A percentile compares a stretch with the other conserved stretches of the same genome.
phyloP scores from a whole-genome alignment of 1,140 invertebrate genomes.

The Bombus breviceps region DNA sequence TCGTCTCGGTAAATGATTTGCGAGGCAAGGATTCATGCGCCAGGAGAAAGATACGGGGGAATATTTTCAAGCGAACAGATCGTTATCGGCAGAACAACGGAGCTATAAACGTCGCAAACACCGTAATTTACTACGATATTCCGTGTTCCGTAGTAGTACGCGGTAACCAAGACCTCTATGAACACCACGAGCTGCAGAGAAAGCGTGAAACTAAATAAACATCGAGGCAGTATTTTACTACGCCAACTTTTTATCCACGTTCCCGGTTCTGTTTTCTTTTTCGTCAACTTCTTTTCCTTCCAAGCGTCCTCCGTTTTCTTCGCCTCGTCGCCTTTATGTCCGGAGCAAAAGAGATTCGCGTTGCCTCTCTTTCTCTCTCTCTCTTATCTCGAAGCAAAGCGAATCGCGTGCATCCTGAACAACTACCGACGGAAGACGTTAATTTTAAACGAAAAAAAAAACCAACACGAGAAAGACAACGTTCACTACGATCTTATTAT shows the following conservation, averaged over 20 bases:
- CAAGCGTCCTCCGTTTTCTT: not conserved
- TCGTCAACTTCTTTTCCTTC: not conserved
- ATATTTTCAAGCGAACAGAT: slow-evolving; percentile 54
- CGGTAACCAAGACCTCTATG: slow-evolving; percentile 16
- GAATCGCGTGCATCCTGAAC: not conserved
- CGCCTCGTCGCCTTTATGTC: not conserved
- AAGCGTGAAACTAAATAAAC: slow-evolving; percentile 43
- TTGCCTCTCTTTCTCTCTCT: too few relatives aligned
- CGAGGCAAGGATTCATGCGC: not conserved
- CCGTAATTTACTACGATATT: slow-evolving; percentile 64
- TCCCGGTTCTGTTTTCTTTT: not conserved
- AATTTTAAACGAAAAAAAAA: not conserved
- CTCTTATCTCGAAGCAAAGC: too few relatives aligned
- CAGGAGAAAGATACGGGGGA: slow-evolving; percentile 46
- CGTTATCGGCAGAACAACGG: slow-evolving; percentile 59
- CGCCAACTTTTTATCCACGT: not conserved
- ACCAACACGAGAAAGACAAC: too few relatives aligned
- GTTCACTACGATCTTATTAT: too few relatives aligned
- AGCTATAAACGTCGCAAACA: slow-evolving; percentile 62
- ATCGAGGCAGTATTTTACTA: slow-evolving; percentile 31
- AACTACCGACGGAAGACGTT: not conserved
- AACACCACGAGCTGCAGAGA: not conserved
- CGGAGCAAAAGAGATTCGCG: too few relatives aligned
- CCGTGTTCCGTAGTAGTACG: slow-evolving; percentile 27
- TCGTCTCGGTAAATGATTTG: slow-evolving; percentile 29